These are phyloP conservation scores for Volucella inflata DNA, from an alignment of 2,888 invertebrate species.

Conservation along the genomic window DNA sequence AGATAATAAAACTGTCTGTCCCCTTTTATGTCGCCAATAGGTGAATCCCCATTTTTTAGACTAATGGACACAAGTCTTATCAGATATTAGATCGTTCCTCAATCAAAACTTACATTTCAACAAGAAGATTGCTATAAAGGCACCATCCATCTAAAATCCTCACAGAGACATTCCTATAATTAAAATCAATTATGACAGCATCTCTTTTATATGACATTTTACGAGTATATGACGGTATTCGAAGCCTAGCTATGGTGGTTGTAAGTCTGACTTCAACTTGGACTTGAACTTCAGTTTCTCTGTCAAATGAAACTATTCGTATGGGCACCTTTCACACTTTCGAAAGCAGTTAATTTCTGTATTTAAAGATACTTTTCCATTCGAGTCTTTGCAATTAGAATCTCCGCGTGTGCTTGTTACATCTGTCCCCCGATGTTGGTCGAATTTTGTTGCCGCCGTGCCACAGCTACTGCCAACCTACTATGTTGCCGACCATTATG, in stretches of 20 bases:
- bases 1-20: no score
- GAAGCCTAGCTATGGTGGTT: not conserved
- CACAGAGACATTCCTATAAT: no score
- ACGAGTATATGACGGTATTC: no score
- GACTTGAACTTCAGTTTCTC: slow-evolving; percentile 8
- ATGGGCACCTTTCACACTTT: slow-evolving; percentile 67
- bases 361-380: slow-evolving; percentile 45
- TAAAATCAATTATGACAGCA: not conserved
- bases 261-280: not conserved
- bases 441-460: slow-evolving; percentile 42
- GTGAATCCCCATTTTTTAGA: no score
- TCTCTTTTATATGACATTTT: not conserved
- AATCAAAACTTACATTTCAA: no score
- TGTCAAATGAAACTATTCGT: slow-evolving; percentile 1
- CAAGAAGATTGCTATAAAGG: no score
- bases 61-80: no score
- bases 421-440: slow-evolving; percentile 49
- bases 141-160: no score
- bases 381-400: slow-evolving; percentile 50
- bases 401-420: slow-evolving; percentile 34
- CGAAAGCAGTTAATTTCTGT: slow-evolving; percentile 61
- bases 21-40: no score
- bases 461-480: slow-evolving; percentile 39
- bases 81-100: no score
- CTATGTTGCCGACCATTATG: slow-evolving; percentile 29